Base-by-base conservation (phyloP, 2,797 vertebrate species). In the Premnoplex brunnescens region DNA sequence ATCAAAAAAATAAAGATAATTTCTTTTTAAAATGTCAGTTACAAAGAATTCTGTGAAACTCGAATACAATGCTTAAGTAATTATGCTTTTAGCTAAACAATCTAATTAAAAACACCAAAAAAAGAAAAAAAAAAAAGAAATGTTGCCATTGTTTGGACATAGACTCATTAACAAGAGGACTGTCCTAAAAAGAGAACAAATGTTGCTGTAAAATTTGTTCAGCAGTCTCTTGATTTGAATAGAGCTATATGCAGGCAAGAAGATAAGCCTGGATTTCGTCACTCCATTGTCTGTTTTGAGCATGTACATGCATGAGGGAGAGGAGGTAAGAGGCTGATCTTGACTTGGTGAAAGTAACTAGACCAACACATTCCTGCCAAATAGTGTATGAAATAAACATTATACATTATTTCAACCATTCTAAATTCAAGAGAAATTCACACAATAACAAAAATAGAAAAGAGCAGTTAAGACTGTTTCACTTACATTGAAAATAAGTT, bases 271-370 rank as follows among this genome's bases (percentile, higher is more conserved):
- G 9, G 28, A 81, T 78, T 88, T 72, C 32, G n/a, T 74, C 88
- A 73, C 21, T 71, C 3, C 52, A 21, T 54, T 54, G 52, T 52
- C 55, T 80, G 48, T 71, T 66, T 64, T 28, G 39, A 88, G 49
- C 6, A 56, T 0, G 0, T 43, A 49, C 0, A 0, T 30, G 10
- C 39, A 46, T 0, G 0, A 88, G 15, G 6, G 6, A 67, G 12
- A 28, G 48, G 85, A 88, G 18, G 26, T 21, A 63, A 72, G 75
- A 64, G 36, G 32, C 9, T 55, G 41, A 72, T 84, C 46, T 58
- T 66, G 28, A 62, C 58, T 66, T 81, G 6, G 22, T 60, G 26
- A 39, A 67, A 37, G 3, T 60, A 49, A 74, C 20, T 11, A 54
- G 26, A 80, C 11, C 9, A 69, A 36, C 14, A 48, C 10, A 44